phyloP scores from a whole-genome alignment of 2,888 invertebrate genomes.

The Polyommatus iphigenia region DNA sequence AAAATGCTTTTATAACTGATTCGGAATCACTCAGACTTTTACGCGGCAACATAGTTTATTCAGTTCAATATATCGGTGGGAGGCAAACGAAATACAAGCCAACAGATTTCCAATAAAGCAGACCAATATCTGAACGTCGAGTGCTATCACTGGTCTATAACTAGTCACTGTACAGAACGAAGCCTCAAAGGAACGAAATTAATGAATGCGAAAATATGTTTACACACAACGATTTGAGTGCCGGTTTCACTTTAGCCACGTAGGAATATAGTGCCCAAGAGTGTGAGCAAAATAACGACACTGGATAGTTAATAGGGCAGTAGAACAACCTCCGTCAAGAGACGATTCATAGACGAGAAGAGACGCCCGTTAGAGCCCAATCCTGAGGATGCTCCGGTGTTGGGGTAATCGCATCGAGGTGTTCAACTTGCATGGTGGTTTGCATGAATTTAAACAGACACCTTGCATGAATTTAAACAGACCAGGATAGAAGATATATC shows the following conservation, averaged over 20 bases:
- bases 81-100: slow-evolving; percentile 52
- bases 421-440: too few relatives aligned
- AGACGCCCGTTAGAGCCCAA: too few relatives aligned
- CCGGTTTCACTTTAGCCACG: too few relatives aligned
- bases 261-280: neutral
- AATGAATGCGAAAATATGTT: neutral
- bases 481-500: too few relatives aligned
- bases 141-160: neutral
- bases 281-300: neutral
- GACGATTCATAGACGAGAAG: too few relatives aligned
- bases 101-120: slow-evolving; percentile 45
- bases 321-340: too few relatives aligned
- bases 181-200: slow-evolving; percentile 9
- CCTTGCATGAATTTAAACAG: too few relatives aligned
- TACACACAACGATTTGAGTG: neutral
- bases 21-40: slow-evolving; percentile 20
- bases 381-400: too few relatives aligned
- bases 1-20: slow-evolving; percentile 17
- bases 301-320: too few relatives aligned
- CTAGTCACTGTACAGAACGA: neutral
- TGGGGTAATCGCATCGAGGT: too few relatives aligned
- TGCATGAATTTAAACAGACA: too few relatives aligned
- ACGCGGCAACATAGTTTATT: slow-evolving; percentile 39
- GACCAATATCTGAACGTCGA: slow-evolving; percentile 20
- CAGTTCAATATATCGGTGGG: slow-evolving; percentile 50